phyloP scores from a whole-genome alignment of 2,113 vertebrate genomes.

The Epinephelus cyanopodus region DNA sequence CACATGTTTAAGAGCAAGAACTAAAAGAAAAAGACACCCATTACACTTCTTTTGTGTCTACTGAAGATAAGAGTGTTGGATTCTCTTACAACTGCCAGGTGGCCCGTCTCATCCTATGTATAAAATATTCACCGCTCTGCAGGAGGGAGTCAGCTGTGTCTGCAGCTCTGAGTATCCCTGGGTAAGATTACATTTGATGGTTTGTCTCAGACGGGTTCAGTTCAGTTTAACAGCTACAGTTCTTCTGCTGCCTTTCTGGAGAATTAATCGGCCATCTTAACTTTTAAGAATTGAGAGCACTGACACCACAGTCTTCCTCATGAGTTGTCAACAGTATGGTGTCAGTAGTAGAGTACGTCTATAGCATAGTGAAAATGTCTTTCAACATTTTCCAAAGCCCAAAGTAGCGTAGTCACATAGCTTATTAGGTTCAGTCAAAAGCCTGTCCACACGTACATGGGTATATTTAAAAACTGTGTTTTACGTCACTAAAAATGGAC shows the following conservation, averaged over 20 bases:
- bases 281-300: neutral
- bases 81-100: constrained; percentile 57
- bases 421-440: neutral
- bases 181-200: constrained; percentile 33
- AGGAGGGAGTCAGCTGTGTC: constrained; percentile 50
- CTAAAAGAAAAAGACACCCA: neutral
- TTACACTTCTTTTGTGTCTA: constrained; percentile 16
- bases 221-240: neutral
- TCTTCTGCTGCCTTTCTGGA: neutral
- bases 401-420: neutral
- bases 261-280: neutral
- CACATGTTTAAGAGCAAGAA: constrained; percentile 21
- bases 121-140: constrained; percentile 80
- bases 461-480: too few relatives aligned
- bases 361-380: neutral
- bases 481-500: too few relatives aligned
- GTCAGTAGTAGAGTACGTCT: neutral
- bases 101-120: constrained; percentile 50
- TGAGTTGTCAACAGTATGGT: neutral
- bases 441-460: too few relatives aligned
- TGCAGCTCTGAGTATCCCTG: neutral
- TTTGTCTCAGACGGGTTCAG: too few relatives aligned
- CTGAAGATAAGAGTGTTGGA: neutral
- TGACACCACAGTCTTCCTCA: neutral
- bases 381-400: neutral